These are phyloP conservation scores for Eutrigla gurnardus DNA, from an alignment of 2,797 vertebrate species.

Conservation along the genomic window DNA sequence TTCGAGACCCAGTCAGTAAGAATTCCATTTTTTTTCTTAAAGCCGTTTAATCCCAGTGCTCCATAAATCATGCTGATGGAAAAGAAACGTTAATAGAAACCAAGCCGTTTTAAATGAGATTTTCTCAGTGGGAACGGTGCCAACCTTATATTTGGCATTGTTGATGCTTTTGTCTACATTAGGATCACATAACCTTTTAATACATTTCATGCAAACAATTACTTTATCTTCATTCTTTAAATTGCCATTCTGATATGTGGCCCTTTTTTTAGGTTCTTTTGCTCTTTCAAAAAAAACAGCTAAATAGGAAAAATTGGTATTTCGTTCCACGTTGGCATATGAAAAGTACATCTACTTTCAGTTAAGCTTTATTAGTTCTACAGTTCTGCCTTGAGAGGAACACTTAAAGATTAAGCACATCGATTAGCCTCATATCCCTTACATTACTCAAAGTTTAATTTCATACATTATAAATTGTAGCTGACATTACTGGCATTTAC, in stretches of 20 bases:
- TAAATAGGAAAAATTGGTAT: neutral
- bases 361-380: neutral
- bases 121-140: neutral
- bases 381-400: neutral
- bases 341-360: neutral
- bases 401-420: neutral
- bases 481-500: slow-evolving; percentile 6
- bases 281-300: neutral
- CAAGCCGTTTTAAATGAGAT: neutral
- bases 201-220: neutral
- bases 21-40: neutral
- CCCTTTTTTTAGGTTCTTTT: neutral
- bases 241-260: neutral
- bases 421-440: slow-evolving; percentile 4
- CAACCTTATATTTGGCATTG: neutral
- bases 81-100: neutral
- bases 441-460: neutral
- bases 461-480: neutral
- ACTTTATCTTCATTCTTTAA: neutral
- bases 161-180: neutral
- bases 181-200: neutral
- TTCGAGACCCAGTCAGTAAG: neutral
- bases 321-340: neutral
- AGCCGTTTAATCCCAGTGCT: neutral
- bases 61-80: neutral